Conservation (phyloP, 2,888 invertebrate genomes). For the Galerucella nymphaeae region DNA sequence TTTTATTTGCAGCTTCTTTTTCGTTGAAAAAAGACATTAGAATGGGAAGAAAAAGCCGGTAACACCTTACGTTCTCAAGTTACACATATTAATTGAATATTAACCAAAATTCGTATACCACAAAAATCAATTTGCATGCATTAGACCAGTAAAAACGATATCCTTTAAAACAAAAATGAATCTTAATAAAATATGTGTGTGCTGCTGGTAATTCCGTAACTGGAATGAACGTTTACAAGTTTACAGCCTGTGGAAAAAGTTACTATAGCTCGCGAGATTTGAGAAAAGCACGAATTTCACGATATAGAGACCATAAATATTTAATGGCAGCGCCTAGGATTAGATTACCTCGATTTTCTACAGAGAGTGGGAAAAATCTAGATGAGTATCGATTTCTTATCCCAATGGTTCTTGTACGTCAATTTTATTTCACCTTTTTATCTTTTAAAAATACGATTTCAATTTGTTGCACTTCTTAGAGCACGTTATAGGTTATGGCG, state of each 20-base stretch:
- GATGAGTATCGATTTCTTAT: conserved; percentile 32
- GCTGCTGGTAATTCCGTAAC: conserved; percentile 24
- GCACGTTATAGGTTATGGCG: too few species aligned
- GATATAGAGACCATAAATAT: conserved; percentile 38
- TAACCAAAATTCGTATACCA: not conserved
- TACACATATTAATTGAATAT: not conserved
- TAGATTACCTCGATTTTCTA: conserved; percentile 33
- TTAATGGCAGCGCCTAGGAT: conserved; percentile 34
- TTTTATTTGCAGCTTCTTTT: too few species aligned
- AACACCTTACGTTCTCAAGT: not conserved
- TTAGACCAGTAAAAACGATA: not conserved
- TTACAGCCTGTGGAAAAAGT: conserved; percentile 35
- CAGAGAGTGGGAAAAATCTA: conserved; percentile 23
- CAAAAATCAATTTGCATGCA: conserved; percentile 7
- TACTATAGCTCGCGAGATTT: conserved; percentile 27
- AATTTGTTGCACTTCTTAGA: too few species aligned
- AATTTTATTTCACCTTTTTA: not conserved
- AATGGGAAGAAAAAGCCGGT: not conserved
- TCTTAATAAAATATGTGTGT: conserved; percentile 17
- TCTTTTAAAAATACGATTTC: not conserved
- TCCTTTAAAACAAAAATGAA: conserved; percentile 17
- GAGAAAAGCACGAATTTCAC: conserved; percentile 31
- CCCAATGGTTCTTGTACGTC: not conserved
- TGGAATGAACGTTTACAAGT: conserved; percentile 35
- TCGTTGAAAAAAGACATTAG: too few species aligned